These are phyloP conservation scores for Budorcas taxicolor DNA, from an alignment of 2,113 vertebrate species.

Conservation along the genomic window DNA sequence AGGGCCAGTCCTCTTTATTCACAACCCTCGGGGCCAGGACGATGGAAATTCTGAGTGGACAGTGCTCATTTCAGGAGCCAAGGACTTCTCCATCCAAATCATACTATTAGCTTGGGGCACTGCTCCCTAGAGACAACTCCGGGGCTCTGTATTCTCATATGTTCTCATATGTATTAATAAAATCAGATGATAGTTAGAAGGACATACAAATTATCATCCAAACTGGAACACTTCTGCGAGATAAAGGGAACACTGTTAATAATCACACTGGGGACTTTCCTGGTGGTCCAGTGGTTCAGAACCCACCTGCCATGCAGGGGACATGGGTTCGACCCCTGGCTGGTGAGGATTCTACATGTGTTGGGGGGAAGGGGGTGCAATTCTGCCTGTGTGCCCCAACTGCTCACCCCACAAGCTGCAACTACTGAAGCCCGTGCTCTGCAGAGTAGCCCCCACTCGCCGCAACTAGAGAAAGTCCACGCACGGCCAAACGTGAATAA, in stretches of 20 bases:
- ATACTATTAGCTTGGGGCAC: too few relatives aligned
- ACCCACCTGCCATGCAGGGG: not conserved
- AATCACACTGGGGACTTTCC: not conserved
- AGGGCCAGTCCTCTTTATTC: too few relatives aligned
- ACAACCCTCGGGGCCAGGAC: fast-evolving
- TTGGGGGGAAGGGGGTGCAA: fast-evolving
- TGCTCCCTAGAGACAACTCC: not conserved
- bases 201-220: not conserved
- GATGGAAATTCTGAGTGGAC: fast-evolving
- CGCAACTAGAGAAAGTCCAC: not conserved
- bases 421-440: not conserved
- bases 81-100: not conserved
- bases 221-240: not conserved
- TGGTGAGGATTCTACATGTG: not conserved
- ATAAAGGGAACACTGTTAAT: not conserved
- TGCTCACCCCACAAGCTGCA: not conserved
- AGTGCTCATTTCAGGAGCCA: not conserved
- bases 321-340: not conserved
- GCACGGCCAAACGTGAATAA: not conserved
- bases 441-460: not conserved
- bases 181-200: not conserved
- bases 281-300: not conserved
- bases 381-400: not conserved
- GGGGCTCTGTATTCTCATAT: fast-evolving
- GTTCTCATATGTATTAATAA: not conserved